Evolutionary conservation across 1,140 invertebrate genomes (phyloP).

Genomic region (Drosophila nannoptera): DNA sequence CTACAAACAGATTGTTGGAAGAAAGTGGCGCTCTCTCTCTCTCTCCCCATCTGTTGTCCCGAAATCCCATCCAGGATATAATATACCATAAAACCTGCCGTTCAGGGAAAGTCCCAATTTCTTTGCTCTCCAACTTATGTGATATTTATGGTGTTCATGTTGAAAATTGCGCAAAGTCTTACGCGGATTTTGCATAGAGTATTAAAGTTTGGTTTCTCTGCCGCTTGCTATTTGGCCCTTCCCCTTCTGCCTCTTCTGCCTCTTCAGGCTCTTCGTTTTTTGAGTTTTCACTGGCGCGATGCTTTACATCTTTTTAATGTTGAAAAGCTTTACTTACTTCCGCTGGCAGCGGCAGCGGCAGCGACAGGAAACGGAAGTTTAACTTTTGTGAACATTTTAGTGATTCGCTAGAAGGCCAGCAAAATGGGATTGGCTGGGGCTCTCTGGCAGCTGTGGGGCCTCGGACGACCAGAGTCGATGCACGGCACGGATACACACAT

Average conservation of each 20-base stretch:
- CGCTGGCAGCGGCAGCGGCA: slow-evolving; percentile 47
- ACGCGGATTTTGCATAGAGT: slow-evolving; percentile 11
- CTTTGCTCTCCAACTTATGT: neutral
- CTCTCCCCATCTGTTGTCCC: too few species aligned
- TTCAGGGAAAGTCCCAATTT: neutral
- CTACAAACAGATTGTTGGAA: too few species aligned
- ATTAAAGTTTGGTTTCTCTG: slow-evolving; percentile 4
- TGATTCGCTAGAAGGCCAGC: slow-evolving; percentile 46
- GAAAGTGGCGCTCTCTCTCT: too few species aligned
- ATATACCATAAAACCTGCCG: neutral
- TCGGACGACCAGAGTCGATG: neutral
- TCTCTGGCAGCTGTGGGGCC: neutral
- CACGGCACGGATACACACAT: neutral
- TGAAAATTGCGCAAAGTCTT: neutral
- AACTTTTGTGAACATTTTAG: slow-evolving; percentile 77
- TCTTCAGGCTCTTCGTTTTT: slow-evolving; percentile 19
- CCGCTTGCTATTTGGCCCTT: neutral
- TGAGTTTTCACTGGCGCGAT: slow-evolving; percentile 55
- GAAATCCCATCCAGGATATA: too few species aligned
- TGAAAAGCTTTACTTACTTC: slow-evolving; percentile 77
- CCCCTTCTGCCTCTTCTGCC: slow-evolving; percentile 1
- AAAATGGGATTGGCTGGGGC: slow-evolving; percentile 11
- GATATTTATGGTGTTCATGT: neutral
- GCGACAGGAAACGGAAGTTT: slow-evolving; percentile 73
- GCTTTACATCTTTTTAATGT: slow-evolving; percentile 77